Evolutionary conservation across 2,113 vertebrate species (phyloP).

Genomic region (Pachypanchax playfairii): DNA sequence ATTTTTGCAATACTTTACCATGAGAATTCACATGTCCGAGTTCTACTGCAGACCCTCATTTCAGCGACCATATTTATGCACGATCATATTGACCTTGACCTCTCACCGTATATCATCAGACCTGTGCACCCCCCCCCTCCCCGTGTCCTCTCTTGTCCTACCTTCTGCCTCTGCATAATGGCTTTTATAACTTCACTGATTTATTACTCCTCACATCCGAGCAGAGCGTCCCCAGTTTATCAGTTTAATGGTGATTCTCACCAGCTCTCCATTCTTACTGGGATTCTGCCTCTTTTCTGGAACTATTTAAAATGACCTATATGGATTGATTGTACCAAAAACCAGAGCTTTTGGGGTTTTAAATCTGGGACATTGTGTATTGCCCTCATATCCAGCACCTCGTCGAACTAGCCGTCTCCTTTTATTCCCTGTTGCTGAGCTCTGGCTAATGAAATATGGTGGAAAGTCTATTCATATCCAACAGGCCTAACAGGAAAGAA

Average conservation of each 20-base stretch:
- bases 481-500: constrained; percentile 39
- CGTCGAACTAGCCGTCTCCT: constrained; percentile 35
- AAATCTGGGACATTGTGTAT: constrained; percentile 62
- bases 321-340: constrained; percentile 52
- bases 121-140: constrained; percentile 19
- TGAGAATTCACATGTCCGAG: not conserved
- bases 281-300: constrained; percentile 25
- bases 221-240: constrained; percentile 21
- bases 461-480: constrained; percentile 62
- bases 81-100: constrained; percentile 56
- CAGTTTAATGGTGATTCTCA: constrained; percentile 39
- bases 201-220: constrained; percentile 51
- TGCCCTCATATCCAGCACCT: constrained; percentile 46
- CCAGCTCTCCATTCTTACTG: constrained; percentile 8
- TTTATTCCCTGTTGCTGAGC: constrained; percentile 46
- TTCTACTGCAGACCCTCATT: constrained; percentile 31
- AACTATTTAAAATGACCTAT: constrained; percentile 66
- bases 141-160: constrained; percentile 52
- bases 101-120: constrained; percentile 18
- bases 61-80: constrained; percentile 24
- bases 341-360: constrained; percentile 51
- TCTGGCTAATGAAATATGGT: constrained; percentile 66
- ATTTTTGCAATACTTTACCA: no score
- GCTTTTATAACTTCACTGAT: constrained; percentile 53
- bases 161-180: constrained; percentile 43